phyloP scores from a whole-genome alignment of 2,888 invertebrate species.

The Thysanoteuthis rhombus region DNA sequence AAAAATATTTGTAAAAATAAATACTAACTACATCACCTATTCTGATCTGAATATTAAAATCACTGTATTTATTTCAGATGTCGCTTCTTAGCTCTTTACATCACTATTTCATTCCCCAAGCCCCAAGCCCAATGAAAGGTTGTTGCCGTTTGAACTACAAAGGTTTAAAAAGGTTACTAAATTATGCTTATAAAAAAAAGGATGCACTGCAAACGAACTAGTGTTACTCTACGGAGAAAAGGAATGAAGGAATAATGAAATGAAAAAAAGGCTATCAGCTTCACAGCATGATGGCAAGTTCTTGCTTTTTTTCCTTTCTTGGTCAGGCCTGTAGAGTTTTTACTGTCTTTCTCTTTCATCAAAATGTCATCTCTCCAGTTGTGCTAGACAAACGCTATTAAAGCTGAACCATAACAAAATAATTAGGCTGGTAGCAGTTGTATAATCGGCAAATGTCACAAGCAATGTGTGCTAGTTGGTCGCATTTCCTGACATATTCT shows the following conservation, averaged over 20 bases:
- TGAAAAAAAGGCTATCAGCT: neutral
- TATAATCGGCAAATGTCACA: neutral
- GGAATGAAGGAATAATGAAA: neutral
- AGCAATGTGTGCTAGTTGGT: neutral
- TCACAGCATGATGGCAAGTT: neutral
- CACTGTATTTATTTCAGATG: too few relatives aligned
- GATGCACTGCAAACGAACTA: neutral
- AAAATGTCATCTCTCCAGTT: neutral
- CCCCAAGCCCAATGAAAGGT: too few relatives aligned
- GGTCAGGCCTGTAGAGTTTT: neutral
- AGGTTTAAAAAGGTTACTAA: too few relatives aligned
- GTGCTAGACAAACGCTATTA: neutral
- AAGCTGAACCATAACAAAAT: neutral
- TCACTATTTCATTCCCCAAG: too few relatives aligned
- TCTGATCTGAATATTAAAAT: too few relatives aligned
- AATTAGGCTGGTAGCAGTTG: neutral
- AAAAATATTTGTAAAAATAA: too few relatives aligned
- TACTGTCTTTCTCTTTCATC: neutral
- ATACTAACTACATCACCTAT: too few relatives aligned
- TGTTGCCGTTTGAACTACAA: too few relatives aligned
- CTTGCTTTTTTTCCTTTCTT: neutral
- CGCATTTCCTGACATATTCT: neutral
- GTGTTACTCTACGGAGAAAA: neutral
- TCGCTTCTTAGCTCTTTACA: too few relatives aligned
- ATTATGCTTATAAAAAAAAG: neutral